phyloP scores from a whole-genome alignment of 2,797 vertebrate species.

The Squalus acanthias region DNA sequence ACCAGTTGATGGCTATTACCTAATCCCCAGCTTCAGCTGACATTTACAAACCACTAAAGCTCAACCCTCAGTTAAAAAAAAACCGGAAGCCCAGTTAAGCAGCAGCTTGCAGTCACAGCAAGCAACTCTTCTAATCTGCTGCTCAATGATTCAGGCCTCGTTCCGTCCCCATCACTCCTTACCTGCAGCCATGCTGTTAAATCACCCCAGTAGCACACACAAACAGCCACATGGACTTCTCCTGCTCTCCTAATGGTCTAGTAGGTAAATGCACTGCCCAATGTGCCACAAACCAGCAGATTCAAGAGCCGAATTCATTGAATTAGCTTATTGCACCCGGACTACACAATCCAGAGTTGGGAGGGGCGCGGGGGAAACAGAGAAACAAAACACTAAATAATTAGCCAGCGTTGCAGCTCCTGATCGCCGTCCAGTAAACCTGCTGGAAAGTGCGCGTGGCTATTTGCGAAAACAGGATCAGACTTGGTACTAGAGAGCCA shows the following conservation, averaged over 20 bases:
- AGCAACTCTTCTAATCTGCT: neutral
- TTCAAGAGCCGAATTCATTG: neutral
- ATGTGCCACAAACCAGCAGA: neutral
- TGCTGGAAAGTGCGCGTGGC: neutral
- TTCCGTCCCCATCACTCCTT: neutral
- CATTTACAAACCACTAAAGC: neutral
- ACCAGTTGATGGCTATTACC: neutral
- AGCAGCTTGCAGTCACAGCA: conserved; percentile 22
- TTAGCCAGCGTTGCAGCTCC: neutral
- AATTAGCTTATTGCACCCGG: neutral
- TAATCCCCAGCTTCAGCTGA: neutral
- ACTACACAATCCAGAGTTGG: neutral
- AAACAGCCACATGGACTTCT: neutral
- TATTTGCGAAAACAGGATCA: neutral
- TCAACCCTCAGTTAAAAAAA: neutral
- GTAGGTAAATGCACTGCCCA: neutral
- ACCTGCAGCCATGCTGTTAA: neutral
- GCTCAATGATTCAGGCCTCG: neutral
- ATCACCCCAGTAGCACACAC: neutral
- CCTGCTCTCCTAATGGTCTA: neutral
- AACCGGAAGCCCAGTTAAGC: neutral
- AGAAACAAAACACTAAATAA: neutral
- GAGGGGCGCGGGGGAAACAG: neutral
- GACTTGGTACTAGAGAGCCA: neutral
- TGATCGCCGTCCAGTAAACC: neutral